Evolutionary conservation across 2,797 vertebrate species (phyloP).

Genomic region (Parotocinclus haroldoi): DNA sequence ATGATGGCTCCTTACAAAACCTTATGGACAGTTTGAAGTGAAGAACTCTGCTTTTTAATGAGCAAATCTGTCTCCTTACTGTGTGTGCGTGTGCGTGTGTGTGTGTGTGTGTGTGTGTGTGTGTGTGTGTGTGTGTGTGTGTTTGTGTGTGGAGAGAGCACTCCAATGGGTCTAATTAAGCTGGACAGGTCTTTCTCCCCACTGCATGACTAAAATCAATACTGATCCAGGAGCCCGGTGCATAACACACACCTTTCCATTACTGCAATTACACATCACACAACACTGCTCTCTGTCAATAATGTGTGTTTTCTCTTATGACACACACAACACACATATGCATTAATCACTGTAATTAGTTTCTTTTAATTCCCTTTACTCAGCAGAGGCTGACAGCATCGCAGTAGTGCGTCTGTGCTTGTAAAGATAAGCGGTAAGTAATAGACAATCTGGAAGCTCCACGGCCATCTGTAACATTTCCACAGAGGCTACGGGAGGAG

Average conservation of each 20-base stretch:
- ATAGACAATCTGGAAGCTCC: neutral
- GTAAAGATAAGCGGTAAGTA: neutral
- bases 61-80: no score
- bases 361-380: neutral
- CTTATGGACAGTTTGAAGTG: neutral
- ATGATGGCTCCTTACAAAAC: neutral
- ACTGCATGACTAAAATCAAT: conserved; percentile 47
- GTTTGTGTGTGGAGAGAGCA: no score
- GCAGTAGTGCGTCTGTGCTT: neutral
- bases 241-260: neutral
- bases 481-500: neutral
- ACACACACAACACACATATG: neutral
- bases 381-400: neutral
- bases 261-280: neutral
- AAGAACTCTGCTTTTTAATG: neutral
- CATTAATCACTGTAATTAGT: neutral
- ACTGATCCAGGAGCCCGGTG: conserved; percentile 39
- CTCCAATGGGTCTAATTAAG: conserved; percentile 28
- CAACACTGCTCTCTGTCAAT: neutral
- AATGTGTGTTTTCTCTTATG: neutral
- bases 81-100: no score
- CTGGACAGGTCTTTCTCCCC: conserved; percentile 23
- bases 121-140: no score
- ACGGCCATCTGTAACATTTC: neutral
- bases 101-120: no score